These are phyloP conservation scores for Parascotia fuliginaria DNA, from an alignment of 2,888 invertebrate genomes.

Conservation along the genomic window DNA sequence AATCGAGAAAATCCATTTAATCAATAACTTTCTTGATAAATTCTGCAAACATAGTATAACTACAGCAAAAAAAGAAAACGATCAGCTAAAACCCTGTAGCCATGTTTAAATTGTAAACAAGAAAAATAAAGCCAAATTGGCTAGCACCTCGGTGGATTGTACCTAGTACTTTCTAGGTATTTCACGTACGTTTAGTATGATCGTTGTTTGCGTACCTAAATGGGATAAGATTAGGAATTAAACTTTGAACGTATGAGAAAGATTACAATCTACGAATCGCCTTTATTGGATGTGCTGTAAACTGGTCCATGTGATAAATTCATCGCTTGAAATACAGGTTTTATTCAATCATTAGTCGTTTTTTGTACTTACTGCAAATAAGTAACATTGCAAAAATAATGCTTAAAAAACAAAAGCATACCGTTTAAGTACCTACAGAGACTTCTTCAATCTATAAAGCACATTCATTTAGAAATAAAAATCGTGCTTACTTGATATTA, in stretches of 20 bases:
- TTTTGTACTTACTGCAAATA: too few relatives aligned
- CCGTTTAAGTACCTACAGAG: too few relatives aligned
- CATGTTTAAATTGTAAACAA: constrained; percentile 11
- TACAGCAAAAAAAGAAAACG: constrained; percentile 4
- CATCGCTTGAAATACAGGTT: not conserved
- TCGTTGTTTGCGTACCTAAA: constrained; percentile 16
- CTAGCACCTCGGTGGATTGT: constrained; percentile 11
- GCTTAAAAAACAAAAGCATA: too few relatives aligned
- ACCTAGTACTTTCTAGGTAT: constrained; percentile 13
- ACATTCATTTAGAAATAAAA: too few relatives aligned
- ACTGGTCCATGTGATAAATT: constrained; percentile 14
- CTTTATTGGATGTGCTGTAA: constrained; percentile 27
- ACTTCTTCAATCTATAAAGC: too few relatives aligned
- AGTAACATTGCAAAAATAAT: too few relatives aligned
- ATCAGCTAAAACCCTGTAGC: not conserved
- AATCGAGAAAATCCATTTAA: too few relatives aligned
- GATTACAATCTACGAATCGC: constrained; percentile 29
- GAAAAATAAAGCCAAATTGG: constrained; percentile 18
- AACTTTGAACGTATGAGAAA: constrained; percentile 33
- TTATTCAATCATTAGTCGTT: too few relatives aligned
- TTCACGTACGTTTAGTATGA: constrained; percentile 11
- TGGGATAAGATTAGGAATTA: constrained; percentile 28
- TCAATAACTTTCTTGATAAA: too few relatives aligned
- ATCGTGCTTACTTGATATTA: too few relatives aligned
- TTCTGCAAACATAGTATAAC: not conserved